Percentiles rank a stretch among this genome's conserved stretches.
Conservation (phyloP, 1,140 invertebrate genomes). For the Alviniconcha marisindica region DNA sequence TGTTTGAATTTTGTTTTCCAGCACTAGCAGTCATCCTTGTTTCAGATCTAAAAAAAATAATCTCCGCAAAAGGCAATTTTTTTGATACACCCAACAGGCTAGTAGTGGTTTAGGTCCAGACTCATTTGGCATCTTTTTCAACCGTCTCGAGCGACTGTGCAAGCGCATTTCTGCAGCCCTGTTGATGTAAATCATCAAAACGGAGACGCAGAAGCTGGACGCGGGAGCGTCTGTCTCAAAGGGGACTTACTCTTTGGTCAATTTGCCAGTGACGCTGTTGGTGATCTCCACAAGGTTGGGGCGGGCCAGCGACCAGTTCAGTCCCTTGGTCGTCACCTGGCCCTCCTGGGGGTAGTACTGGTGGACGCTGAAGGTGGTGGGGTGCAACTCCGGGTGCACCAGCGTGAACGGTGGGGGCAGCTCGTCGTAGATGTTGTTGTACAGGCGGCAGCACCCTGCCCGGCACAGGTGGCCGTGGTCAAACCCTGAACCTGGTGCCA, state of each 20-base stretch:
- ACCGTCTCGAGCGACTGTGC: too few species aligned
- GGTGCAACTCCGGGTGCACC: slow-evolving; percentile 57
- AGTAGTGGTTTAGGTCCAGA: too few species aligned
- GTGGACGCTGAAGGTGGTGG: slow-evolving; percentile 38
- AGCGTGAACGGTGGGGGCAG: slow-evolving; percentile 54
- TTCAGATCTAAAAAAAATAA: too few species aligned
- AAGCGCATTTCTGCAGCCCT: too few species aligned
- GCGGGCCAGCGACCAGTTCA: slow-evolving; percentile 62
- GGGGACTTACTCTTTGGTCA: slow-evolving; percentile 57
- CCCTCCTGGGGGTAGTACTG: slow-evolving; percentile 30
- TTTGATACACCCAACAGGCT: too few species aligned
- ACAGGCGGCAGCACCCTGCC: slow-evolving; percentile 75
- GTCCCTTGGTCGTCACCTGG: slow-evolving; percentile 41
- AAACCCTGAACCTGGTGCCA: slow-evolving; percentile 66
- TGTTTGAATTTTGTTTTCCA: too few species aligned
- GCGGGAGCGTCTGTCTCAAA: too few species aligned
- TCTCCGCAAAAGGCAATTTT: too few species aligned
- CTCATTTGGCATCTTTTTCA: too few species aligned
- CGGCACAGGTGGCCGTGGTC: slow-evolving; percentile 75
- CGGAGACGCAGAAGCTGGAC: too few species aligned
- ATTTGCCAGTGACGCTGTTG: slow-evolving; percentile 57
- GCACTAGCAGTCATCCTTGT: too few species aligned
- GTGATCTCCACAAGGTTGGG: slow-evolving; percentile 57
- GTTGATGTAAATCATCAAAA: too few species aligned
- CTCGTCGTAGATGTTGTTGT: slow-evolving; percentile 50